phyloP scores from a whole-genome alignment of 2,113 vertebrate genomes.

The Macquaria australasica region DNA sequence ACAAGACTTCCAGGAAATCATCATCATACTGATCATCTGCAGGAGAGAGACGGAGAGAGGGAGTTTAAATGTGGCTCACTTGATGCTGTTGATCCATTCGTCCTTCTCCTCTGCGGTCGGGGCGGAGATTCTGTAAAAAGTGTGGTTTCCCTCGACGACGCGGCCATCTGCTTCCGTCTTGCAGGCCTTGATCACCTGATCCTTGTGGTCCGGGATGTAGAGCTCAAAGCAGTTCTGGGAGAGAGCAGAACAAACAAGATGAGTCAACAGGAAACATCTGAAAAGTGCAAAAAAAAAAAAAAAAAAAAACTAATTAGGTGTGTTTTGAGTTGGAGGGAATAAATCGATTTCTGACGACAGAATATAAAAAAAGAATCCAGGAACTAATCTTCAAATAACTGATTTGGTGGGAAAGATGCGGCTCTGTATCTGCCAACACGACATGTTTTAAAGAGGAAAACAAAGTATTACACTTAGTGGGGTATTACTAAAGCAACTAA shows the following conservation, averaged over 20 bases:
- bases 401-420: too few relatives aligned
- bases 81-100: conserved; percentile 98
- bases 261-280: background rate
- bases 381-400: background rate
- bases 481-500: background rate
- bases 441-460: background rate
- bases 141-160: conserved; percentile 98
- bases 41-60: too few relatives aligned
- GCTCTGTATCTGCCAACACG: background rate
- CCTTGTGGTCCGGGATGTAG: conserved; percentile 96
- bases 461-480: background rate
- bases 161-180: conserved; percentile 97
- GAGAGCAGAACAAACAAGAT: background rate
- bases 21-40: background rate
- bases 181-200: conserved; percentile 98
- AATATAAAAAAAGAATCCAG: background rate
- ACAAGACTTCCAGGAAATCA: background rate
- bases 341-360: background rate
- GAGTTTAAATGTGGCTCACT: conserved; percentile 83
- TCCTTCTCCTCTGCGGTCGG: conserved; percentile 95
- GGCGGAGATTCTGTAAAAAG: conserved; percentile 96
- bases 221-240: conserved; percentile 98
- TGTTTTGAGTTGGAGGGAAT: background rate
- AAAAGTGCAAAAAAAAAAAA: background rate
- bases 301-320: background rate